Conservation (phyloP, 2,888 invertebrate genomes). For the Campoplex capitator region DNA sequence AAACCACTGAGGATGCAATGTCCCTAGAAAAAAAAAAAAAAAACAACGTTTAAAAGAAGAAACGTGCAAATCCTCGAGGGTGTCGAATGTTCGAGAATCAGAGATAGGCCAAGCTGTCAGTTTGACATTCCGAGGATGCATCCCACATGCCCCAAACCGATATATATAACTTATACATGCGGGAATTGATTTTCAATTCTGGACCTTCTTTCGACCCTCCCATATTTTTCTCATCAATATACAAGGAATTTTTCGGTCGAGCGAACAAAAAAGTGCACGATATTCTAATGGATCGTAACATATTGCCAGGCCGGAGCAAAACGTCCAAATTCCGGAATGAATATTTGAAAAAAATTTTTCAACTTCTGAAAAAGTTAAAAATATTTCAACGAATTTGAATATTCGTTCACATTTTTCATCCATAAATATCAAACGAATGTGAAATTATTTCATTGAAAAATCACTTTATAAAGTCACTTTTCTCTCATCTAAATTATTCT, state of each 20-base stretch:
- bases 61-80: slow-evolving; percentile 35
- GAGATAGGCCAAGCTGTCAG: slow-evolving; percentile 9
- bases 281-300: slow-evolving; percentile 3
- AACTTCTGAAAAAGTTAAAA: background rate
- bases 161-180: background rate
- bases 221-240: slow-evolving; percentile 8
- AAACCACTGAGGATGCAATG: background rate
- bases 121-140: slow-evolving; percentile 19
- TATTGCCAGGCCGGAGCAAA: background rate
- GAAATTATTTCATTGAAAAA: too few species aligned
- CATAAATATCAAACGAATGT: background rate
- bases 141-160: background rate
- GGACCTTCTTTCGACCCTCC: background rate
- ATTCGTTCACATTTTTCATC: background rate
- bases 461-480: background rate
- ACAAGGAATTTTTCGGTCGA: background rate
- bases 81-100: slow-evolving; percentile 29
- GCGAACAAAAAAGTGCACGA: background rate
- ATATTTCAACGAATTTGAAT: background rate
- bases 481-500: background rate
- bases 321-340: background rate
- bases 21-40: background rate
- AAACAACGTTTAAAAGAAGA: background rate
- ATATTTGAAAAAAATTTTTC: background rate
- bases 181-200: slow-evolving; percentile 56